Percentiles rank a stretch among this genome's conserved stretches.
Conservation (phyloP, 2,888 invertebrate species). For the Dolichomitus sp. region DNA sequence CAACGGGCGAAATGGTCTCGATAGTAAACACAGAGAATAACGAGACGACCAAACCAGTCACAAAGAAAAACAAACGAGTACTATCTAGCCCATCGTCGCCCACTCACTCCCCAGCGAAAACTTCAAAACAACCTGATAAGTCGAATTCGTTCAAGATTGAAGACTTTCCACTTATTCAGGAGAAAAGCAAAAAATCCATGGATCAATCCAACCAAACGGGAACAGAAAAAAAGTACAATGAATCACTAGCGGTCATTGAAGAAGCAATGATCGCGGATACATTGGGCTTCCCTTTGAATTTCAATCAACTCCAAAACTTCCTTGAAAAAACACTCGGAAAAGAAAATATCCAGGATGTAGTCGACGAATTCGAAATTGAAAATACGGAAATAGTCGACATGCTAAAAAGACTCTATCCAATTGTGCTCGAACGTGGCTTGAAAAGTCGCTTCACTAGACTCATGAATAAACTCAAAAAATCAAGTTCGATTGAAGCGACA, state of each 20-base stretch:
- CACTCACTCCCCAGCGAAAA: too few relatives aligned
- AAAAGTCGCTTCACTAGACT: conserved; percentile 10
- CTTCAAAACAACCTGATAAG: too few relatives aligned
- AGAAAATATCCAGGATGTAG: not conserved
- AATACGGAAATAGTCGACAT: not conserved
- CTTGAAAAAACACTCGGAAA: conserved; percentile 14
- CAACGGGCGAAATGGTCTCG: not conserved
- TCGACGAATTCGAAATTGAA: not conserved
- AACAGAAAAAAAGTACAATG: not conserved
- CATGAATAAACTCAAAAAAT: not conserved
- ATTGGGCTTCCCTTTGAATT: not conserved
- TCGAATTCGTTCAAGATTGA: not conserved
- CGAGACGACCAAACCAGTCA: not conserved
- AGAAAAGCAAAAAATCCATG: not conserved
- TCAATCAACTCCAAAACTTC: conserved; percentile 4
- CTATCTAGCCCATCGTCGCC: not conserved
- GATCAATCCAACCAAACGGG: not conserved
- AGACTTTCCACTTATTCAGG: not conserved
- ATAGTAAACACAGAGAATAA: not conserved
- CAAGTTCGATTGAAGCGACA: too few relatives aligned
- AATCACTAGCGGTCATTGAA: not conserved
- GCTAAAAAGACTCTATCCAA: not conserved
- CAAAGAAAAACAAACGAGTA: not conserved
- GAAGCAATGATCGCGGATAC: not conserved
- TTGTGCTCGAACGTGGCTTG: not conserved